Conservation (phyloP, 1,140 invertebrate genomes). For the Pogonognathellus flavescens region DNA sequence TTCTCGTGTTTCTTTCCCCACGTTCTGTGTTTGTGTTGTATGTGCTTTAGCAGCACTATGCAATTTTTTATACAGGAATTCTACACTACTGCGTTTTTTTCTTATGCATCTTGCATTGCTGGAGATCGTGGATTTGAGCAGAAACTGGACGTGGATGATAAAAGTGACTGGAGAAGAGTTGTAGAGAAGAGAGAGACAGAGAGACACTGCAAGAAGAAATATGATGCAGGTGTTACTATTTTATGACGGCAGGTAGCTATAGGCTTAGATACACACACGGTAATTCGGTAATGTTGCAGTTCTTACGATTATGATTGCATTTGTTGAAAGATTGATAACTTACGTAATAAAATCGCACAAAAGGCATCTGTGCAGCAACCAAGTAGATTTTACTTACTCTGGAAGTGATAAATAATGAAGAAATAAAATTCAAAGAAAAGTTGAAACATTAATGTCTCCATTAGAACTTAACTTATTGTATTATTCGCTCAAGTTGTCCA, state of each 20-base stretch:
- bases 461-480: background rate
- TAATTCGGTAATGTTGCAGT: background rate
- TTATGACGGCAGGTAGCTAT: background rate
- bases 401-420: too few relatives aligned
- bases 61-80: too few relatives aligned
- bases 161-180: background rate
- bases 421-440: background rate
- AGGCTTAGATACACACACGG: background rate
- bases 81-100: too few relatives aligned
- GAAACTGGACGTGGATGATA: too few relatives aligned
- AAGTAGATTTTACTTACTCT: too few relatives aligned
- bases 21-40: too few relatives aligned
- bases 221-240: constrained; percentile 5
- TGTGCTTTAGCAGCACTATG: too few relatives aligned
- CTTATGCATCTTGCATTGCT: too few relatives aligned
- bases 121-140: too few relatives aligned
- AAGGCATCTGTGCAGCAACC: too few relatives aligned
- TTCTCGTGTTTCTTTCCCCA: background rate
- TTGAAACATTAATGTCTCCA: constrained; percentile 38
- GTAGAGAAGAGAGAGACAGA: background rate
- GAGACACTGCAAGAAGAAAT: background rate
- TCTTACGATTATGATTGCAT: background rate
- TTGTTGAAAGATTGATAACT: background rate
- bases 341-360: background rate
- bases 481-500: background rate